phyloP scores from a whole-genome alignment of 2,113 vertebrate species.

The Melanocharis versteri region DNA sequence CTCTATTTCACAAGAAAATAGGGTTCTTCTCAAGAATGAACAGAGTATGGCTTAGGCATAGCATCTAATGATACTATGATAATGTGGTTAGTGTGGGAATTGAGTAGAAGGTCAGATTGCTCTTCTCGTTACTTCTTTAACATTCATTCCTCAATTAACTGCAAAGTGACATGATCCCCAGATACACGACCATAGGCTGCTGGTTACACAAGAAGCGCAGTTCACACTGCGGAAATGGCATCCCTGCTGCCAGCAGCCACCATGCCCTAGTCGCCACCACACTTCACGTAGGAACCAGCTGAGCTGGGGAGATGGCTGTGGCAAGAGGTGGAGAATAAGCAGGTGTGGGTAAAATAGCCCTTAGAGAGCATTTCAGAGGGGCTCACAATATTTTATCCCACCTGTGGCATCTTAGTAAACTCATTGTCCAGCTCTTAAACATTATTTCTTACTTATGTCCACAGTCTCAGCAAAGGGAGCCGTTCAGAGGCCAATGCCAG shows the following conservation, averaged over 20 bases:
- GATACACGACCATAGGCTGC: neutral
- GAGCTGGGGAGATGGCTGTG: neutral
- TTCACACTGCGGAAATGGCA: neutral
- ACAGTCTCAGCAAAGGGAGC: neutral
- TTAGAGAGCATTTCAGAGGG: neutral
- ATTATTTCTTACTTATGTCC: neutral
- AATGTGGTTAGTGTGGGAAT: neutral
- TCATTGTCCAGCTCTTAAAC: neutral
- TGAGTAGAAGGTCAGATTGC: neutral
- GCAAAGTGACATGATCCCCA: neutral
- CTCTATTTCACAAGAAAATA: neutral
- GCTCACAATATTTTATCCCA: neutral
- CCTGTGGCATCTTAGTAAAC: neutral
- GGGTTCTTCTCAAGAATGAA: neutral
- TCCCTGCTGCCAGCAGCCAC: neutral
- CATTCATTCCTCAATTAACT: neutral
- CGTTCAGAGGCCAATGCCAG: neutral
- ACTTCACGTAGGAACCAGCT: neutral
- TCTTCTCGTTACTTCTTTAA: neutral
- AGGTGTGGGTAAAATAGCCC: neutral
- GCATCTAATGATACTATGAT: neutral
- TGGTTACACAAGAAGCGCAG: neutral
- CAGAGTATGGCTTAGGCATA: neutral
- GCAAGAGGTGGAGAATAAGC: neutral
- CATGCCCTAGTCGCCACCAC: neutral